Evolutionary conservation across 2,888 invertebrate genomes (phyloP).

Genomic region (Acronicta psi): DNA sequence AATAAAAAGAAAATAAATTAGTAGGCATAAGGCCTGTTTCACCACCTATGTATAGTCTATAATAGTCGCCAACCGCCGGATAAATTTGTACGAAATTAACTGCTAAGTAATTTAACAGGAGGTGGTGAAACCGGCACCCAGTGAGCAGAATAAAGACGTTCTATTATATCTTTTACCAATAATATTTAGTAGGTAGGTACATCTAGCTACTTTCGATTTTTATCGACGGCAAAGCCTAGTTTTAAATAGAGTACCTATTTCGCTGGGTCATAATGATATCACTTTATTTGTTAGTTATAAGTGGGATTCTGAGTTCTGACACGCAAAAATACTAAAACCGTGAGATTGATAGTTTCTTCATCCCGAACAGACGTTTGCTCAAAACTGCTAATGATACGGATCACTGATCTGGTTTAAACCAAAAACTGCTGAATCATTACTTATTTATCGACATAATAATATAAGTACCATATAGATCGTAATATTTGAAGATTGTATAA

Average conservation of each 20-base stretch:
- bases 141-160: too few species aligned
- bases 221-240: background rate
- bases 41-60: too few species aligned
- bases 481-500: background rate
- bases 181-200: too few species aligned
- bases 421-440: slow-evolving; percentile 66
- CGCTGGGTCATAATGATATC: slow-evolving; percentile 40
- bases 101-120: too few species aligned
- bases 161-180: too few species aligned
- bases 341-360: slow-evolving; percentile 68
- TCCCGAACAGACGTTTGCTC: slow-evolving; percentile 63
- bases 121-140: too few species aligned
- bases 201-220: too few species aligned
- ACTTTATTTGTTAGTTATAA: slow-evolving; percentile 52
- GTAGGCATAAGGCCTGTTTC: too few species aligned
- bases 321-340: slow-evolving; percentile 57
- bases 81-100: too few species aligned
- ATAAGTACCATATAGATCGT: background rate
- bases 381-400: slow-evolving; percentile 74
- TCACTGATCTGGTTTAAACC: slow-evolving; percentile 71
- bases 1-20: too few species aligned
- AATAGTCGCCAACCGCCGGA: too few species aligned
- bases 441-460: slow-evolving; percentile 16
- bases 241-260: slow-evolving; percentile 18
- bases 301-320: slow-evolving; percentile 46